A percentile compares a stretch with the other conserved stretches of the same genome.
Conservation (phyloP, 2,113 vertebrate genomes). For the Stegastes partitus region DNA sequence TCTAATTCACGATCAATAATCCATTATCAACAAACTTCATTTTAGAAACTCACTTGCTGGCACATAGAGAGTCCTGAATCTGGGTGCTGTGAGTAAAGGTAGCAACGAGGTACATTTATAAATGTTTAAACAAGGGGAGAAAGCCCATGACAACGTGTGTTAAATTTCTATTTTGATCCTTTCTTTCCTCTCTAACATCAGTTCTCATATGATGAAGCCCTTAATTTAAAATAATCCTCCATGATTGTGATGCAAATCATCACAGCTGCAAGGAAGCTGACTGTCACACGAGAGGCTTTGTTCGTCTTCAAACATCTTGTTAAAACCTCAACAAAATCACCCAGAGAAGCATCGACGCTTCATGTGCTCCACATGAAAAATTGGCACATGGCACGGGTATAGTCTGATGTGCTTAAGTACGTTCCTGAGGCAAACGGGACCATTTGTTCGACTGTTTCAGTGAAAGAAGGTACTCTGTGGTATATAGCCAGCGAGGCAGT, state of each 20-base stretch:
- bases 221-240: not conserved
- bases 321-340: conserved; percentile 25
- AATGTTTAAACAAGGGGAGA: conserved; percentile 3
- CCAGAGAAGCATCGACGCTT: not conserved
- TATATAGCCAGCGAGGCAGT: conserved; percentile 56
- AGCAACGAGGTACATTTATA: conserved; percentile 18
- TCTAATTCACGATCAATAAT: conserved; percentile 92
- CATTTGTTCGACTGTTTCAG: conserved; percentile 48
- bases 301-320: conserved; percentile 7
- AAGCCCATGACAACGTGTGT: not conserved
- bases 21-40: conserved; percentile 94
- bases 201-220: not conserved
- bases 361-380: conserved; percentile 10
- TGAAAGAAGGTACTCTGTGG: conserved; percentile 54
- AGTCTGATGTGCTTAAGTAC: conserved; percentile 31
- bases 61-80: conserved; percentile 33
- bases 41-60: conserved; percentile 65
- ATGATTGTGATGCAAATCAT: conserved; percentile 2
- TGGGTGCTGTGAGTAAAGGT: conserved; percentile 14
- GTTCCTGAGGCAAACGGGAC: conserved; percentile 47
- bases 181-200: not conserved
- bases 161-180: not conserved
- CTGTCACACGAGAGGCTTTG: not conserved
- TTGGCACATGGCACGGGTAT: not conserved
- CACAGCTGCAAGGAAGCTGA: not conserved